phyloP scores from a whole-genome alignment of 2,797 vertebrate genomes.

The Sebastes kiyomatsui region DNA sequence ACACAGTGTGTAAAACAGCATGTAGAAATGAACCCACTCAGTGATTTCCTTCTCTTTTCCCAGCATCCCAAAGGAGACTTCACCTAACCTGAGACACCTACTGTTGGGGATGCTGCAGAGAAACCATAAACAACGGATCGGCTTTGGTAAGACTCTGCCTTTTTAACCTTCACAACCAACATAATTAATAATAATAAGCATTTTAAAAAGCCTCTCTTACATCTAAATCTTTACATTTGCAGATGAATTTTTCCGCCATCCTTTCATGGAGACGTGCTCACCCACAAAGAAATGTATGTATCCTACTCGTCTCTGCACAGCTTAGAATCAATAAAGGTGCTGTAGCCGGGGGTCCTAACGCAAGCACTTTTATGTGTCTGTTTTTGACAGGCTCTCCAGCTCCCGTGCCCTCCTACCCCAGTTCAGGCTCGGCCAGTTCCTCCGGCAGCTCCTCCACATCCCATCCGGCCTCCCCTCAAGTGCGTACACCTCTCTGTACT shows the following conservation, averaged over 20 bases:
- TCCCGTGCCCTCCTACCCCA: slow-evolving; percentile 87
- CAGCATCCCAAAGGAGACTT: slow-evolving; percentile 97
- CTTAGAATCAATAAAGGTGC: not conserved
- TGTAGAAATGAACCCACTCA: not conserved
- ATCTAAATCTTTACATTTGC: slow-evolving; percentile 26
- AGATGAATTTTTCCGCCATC: slow-evolving; percentile 97
- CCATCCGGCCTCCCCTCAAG: slow-evolving; percentile 90
- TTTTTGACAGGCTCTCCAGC: slow-evolving; percentile 84
- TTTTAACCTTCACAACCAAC: not conserved
- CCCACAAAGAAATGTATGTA: slow-evolving; percentile 90
- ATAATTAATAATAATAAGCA: too few species aligned
- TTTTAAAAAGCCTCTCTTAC: not conserved
- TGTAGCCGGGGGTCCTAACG: not conserved
- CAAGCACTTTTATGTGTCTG: slow-evolving; percentile 1
- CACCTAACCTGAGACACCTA: slow-evolving; percentile 88
- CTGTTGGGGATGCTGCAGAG: slow-evolving; percentile 91
- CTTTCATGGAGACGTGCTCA: slow-evolving; percentile 89
- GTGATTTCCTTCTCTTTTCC: not conserved
- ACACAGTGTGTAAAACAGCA: not conserved
- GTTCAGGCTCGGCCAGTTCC: slow-evolving; percentile 90
- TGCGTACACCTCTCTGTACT: slow-evolving; percentile 64
- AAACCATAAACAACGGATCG: slow-evolving; percentile 91
- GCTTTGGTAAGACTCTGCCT: slow-evolving; percentile 85
- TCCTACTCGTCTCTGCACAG: not conserved
- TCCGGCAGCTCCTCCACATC: slow-evolving; percentile 92